These are phyloP conservation scores for Rhodinocichla rosea DNA, from an alignment of 2,113 vertebrate genomes.

Conservation along the genomic window DNA sequence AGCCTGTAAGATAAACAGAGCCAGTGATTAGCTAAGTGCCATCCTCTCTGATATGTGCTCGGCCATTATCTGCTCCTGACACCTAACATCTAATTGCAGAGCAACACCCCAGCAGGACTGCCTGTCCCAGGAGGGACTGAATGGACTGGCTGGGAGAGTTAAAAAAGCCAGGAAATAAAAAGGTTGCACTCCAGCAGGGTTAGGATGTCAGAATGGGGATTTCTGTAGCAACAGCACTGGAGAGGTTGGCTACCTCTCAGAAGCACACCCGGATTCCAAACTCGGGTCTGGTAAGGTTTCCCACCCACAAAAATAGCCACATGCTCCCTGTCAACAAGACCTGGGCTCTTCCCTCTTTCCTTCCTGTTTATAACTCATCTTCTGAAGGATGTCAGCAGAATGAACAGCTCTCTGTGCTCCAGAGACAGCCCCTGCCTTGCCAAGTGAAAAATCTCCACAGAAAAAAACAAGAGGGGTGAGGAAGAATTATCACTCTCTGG, in stretches of 20 bases:
- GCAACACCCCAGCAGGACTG: neutral
- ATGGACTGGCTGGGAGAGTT: neutral
- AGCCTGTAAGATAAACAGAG: conserved; percentile 5
- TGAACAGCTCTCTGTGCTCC: neutral
- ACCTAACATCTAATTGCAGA: conserved; percentile 26
- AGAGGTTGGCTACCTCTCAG: conserved; percentile 14
- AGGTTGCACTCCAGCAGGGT: neutral
- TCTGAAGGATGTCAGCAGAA: neutral
- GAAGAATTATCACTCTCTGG: neutral
- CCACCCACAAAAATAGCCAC: neutral
- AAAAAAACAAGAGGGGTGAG: neutral
- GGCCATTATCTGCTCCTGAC: conserved; percentile 34
- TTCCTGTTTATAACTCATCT: neutral
- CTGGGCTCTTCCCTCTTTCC: neutral
- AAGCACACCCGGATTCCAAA: neutral
- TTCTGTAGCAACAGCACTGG: conserved; percentile 4
- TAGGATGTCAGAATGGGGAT: neutral
- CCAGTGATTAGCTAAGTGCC: conserved; percentile 24
- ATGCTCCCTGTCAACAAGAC: neutral
- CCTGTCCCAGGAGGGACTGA: neutral
- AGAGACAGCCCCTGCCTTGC: neutral
- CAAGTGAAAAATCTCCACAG: neutral
- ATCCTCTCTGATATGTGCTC: neutral
- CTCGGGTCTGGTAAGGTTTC: neutral
- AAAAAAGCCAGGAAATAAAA: neutral